Evolutionary conservation across 2,113 vertebrate genomes (phyloP).

Genomic region (Columbina picui): DNA sequence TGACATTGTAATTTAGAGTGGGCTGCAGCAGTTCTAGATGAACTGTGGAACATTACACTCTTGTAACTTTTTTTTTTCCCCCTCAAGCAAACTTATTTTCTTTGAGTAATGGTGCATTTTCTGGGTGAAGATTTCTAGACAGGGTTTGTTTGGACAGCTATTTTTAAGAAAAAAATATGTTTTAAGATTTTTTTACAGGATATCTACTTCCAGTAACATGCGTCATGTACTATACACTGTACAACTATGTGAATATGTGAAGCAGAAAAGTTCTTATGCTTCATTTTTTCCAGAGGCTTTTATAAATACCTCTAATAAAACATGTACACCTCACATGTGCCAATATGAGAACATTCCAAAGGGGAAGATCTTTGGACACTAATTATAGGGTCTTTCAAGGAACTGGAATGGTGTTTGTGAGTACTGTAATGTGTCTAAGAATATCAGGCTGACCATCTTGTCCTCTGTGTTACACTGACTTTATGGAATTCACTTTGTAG

Average conservation of each 20-base stretch:
- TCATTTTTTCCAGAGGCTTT: neutral
- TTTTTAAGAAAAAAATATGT: neutral
- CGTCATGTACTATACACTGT: neutral
- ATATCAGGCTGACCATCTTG: neutral
- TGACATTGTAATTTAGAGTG: constrained; percentile 11
- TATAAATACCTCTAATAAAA: neutral
- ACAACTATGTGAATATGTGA: neutral
- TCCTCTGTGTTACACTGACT: neutral
- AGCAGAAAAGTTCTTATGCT: neutral
- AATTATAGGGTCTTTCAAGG: neutral
- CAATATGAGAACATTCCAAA: neutral
- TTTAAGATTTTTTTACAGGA: neutral
- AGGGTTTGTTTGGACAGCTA: neutral
- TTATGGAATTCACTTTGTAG: constrained; percentile 7
- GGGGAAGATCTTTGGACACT: neutral
- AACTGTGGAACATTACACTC: neutral
- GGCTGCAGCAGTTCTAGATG: neutral
- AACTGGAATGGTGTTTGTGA: neutral
- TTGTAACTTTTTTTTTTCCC: neutral
- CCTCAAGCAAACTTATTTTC: neutral
- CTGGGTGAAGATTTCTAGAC: neutral
- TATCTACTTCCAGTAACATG: neutral
- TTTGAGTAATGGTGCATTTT: neutral
- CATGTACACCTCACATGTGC: neutral
- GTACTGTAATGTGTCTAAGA: neutral